These are phyloP conservation scores for Panzeria rudis DNA, from an alignment of 2,888 invertebrate species.

Conservation along the genomic window DNA sequence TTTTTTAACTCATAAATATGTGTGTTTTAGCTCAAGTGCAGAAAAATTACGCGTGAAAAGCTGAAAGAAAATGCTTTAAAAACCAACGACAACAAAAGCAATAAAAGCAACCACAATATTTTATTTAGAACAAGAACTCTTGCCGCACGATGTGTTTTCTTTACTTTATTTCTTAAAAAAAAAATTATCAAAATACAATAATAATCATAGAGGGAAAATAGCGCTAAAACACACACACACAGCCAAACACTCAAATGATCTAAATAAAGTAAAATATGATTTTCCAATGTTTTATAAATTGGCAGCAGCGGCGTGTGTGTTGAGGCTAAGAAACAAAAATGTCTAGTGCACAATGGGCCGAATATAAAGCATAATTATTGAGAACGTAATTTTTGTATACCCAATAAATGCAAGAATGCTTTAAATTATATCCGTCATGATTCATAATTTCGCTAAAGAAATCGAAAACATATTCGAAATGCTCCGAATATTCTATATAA, in stretches of 20 bases:
- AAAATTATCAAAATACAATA: constrained; percentile 5
- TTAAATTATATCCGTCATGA: no score
- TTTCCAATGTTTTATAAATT: constrained; percentile 71
- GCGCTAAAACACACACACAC: constrained; percentile 16
- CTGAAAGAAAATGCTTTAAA: constrained; percentile 45
- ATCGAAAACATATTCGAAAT: no score
- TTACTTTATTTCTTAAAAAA: constrained; percentile 41
- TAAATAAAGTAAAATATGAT: constrained; percentile 70
- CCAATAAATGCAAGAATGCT: no score
- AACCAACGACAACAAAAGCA: constrained; percentile 25
- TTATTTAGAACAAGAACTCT: constrained; percentile 47
- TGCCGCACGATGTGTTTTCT: constrained; percentile 43
- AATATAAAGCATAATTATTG: no score
- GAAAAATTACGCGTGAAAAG: constrained; percentile 73
- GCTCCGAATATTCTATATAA: no score
- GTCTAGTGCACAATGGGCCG: constrained; percentile 36
- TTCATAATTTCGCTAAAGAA: no score
- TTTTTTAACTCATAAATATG: constrained; percentile 56
- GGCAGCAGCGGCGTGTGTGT: constrained; percentile 55
- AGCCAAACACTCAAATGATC: constrained; percentile 54
- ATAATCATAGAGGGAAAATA: constrained; percentile 13
- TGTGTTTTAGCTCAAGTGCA: constrained; percentile 69
- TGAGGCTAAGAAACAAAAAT: constrained; percentile 39
- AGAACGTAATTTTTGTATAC: no score
- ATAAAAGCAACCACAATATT: constrained; percentile 37